phyloP scores from a whole-genome alignment of 2,888 invertebrate genomes.

The Helobdella robusta region DNA sequence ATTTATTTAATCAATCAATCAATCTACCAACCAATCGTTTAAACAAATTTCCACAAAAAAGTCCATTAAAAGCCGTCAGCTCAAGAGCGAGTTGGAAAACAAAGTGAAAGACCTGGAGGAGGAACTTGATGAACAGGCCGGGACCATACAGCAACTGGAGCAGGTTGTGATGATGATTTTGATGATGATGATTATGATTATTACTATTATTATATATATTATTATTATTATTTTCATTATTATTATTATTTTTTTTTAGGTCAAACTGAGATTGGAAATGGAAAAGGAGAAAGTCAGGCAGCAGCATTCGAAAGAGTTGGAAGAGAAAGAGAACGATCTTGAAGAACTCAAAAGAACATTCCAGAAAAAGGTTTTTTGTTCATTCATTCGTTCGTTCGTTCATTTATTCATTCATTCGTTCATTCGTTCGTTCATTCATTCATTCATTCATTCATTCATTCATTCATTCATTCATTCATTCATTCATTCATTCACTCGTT shows the following conservation, averaged over 20 bases:
- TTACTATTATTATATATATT: too few relatives aligned
- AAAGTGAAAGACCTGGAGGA: constrained; percentile 70
- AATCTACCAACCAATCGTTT: too few relatives aligned
- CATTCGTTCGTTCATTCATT: not conserved
- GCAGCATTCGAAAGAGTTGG: constrained; percentile 76
- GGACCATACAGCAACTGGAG: constrained; percentile 76
- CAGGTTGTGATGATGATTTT: too few relatives aligned
- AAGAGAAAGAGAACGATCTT: constrained; percentile 81
- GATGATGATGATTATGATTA: too few relatives aligned
- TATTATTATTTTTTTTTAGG: constrained; percentile 45
- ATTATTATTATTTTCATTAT: too few relatives aligned
- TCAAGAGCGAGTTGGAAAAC: constrained; percentile 76
- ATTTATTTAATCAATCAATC: too few relatives aligned
- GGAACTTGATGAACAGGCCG: constrained; percentile 87
- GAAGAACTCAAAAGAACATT: constrained; percentile 81
- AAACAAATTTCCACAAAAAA: too few relatives aligned
- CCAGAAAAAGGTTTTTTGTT: constrained; percentile 63
- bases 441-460: not conserved
- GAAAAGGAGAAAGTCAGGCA: constrained; percentile 80
- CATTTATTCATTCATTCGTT: not conserved
- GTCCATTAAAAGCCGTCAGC: constrained; percentile 69
- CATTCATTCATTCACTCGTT: constrained; percentile 31
- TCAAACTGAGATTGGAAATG: constrained; percentile 86
- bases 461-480: not conserved
- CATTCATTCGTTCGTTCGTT: too few relatives aligned